Evolutionary conservation across 1,140 invertebrate species (phyloP).

Genomic region (Drosophila repleta): DNA sequence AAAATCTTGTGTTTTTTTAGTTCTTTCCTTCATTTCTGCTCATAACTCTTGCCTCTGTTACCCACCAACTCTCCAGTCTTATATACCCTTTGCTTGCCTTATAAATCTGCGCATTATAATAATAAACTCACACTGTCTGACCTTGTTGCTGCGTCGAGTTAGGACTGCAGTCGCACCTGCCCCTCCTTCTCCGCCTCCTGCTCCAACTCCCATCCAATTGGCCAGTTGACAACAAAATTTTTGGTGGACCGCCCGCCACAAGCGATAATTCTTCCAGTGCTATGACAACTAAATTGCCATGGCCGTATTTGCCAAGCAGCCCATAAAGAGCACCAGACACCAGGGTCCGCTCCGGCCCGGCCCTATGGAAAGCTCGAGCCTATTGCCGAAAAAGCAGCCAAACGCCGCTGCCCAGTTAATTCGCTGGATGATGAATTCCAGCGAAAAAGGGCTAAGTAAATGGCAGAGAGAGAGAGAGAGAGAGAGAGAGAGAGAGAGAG

Average conservation of each 20-base stretch:
- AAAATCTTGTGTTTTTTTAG: too few species aligned
- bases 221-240: slow-evolving; percentile 81
- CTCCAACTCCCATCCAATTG: slow-evolving; percentile 53
- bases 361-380: slow-evolving; percentile 25
- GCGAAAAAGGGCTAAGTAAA: slow-evolving; percentile 76
- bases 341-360: neutral
- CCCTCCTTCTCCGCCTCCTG: too few species aligned
- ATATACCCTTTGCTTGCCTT: neutral
- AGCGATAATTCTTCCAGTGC: slow-evolving; percentile 79
- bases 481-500: slow-evolving; percentile 23
- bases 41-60: neutral
- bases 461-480: slow-evolving; percentile 39
- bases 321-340: slow-evolving; percentile 6
- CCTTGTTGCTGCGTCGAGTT: slow-evolving; percentile 53
- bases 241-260: slow-evolving; percentile 79
- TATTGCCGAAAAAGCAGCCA: slow-evolving; percentile 60
- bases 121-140: slow-evolving; percentile 72
- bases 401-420: slow-evolving; percentile 56
- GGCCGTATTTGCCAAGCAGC: slow-evolving; percentile 68
- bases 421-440: slow-evolving; percentile 81
- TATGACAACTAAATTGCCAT: slow-evolving; percentile 82
- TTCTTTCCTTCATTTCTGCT: too few species aligned
- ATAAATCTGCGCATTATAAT: slow-evolving; percentile 40
- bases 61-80: neutral
- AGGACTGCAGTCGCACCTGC: neutral